Conservation (phyloP, 2,888 invertebrate species). For the Boloria euphrosyne region DNA sequence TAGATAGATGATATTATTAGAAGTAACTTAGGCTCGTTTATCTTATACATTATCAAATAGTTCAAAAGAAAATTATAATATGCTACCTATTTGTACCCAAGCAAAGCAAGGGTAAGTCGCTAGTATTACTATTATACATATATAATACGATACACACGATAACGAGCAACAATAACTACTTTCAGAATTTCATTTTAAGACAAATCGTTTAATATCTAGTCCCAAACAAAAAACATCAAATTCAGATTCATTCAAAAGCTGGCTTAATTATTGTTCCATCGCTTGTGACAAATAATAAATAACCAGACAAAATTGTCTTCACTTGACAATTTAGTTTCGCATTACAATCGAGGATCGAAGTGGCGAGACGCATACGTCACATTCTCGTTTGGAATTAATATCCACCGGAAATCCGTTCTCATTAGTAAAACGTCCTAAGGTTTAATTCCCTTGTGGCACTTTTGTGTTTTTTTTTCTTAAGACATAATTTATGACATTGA, state of each 20-base stretch:
- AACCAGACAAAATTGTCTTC: slow-evolving; percentile 20
- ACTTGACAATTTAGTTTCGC: slow-evolving; percentile 37
- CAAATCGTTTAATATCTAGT: no score
- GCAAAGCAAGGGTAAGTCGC: no score
- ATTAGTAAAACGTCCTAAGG: slow-evolving; percentile 20
- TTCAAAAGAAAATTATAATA: no score
- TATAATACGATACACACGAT: no score
- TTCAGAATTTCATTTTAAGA: no score
- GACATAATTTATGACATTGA: background rate
- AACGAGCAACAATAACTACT: no score
- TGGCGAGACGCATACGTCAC: slow-evolving; percentile 74
- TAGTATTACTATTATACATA: no score
- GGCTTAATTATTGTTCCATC: slow-evolving; percentile 14
- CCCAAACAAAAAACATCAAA: no score
- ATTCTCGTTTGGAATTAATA: slow-evolving; percentile 54
- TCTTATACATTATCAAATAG: no score
- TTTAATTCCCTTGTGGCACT: background rate
- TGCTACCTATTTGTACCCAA: no score
- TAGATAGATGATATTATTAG: no score
- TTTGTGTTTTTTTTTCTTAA: background rate
- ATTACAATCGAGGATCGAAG: slow-evolving; percentile 58
- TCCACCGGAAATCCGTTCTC: slow-evolving; percentile 30
- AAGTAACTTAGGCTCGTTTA: no score
- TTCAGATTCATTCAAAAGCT: background rate
- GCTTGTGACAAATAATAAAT: slow-evolving; percentile 9